These are phyloP conservation scores for Himalopsyche kuldschensis DNA, from an alignment of 2,888 invertebrate species.

Conservation along the genomic window DNA sequence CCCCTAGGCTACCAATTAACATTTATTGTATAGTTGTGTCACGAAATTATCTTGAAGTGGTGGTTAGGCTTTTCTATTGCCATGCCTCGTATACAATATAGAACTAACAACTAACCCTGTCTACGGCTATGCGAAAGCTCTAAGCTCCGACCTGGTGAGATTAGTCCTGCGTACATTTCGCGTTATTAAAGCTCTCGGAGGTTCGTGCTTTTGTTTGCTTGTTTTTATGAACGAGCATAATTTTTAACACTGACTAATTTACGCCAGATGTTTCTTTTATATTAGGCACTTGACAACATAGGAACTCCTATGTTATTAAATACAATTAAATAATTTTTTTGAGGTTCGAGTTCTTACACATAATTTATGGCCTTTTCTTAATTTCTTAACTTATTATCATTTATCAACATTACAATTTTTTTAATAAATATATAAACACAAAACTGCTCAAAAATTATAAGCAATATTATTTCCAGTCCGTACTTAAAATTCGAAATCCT, in stretches of 20 bases:
- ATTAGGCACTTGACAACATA: too few species aligned
- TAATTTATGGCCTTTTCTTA: too few species aligned
- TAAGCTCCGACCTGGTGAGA: background rate
- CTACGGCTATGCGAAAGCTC: background rate
- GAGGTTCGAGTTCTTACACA: too few species aligned
- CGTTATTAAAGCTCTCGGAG: background rate
- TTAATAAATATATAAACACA: too few species aligned
- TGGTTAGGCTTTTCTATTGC: background rate
- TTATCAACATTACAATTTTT: too few species aligned
- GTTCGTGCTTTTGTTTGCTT: background rate
- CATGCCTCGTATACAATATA: background rate
- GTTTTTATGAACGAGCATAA: background rate
- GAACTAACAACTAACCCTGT: background rate
- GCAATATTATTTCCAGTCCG: too few species aligned
- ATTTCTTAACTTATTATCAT: too few species aligned
- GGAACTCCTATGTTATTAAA: too few species aligned
- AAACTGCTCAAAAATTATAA: too few species aligned
- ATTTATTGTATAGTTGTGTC: background rate
- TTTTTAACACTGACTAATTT: background rate
- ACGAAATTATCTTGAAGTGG: background rate
- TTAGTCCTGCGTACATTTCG: background rate
- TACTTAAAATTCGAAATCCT: too few species aligned
- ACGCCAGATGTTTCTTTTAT: background rate
- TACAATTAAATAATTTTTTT: too few species aligned
- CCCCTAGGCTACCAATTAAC: background rate